Percentiles rank a stretch among this genome's conserved stretches.
phyloP scores from a whole-genome alignment of 1,140 invertebrate genomes.

The Tyrophagus putrescentiae region DNA sequence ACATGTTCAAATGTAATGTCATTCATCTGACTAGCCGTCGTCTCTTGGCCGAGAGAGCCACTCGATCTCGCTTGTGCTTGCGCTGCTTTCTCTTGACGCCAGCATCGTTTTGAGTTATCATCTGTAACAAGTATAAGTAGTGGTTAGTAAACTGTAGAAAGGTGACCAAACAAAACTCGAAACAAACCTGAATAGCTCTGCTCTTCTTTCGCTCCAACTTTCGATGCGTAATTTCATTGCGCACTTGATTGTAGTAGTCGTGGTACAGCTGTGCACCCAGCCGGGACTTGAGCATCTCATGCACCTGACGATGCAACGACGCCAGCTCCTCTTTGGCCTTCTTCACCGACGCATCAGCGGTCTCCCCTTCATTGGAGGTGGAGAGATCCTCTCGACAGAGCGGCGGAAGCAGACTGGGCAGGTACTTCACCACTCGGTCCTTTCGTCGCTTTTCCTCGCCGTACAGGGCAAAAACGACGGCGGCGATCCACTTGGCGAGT shows the following conservation, averaged over 20 bases:
- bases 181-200: slow-evolving; percentile 35
- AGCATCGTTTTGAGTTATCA: slow-evolving; percentile 55
- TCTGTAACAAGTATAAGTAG: slow-evolving; percentile 34
- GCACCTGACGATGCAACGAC: neutral
- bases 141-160: slow-evolving; percentile 1
- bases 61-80: slow-evolving; percentile 49
- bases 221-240: slow-evolving; percentile 42
- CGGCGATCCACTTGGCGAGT: slow-evolving; percentile 57
- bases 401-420: slow-evolving; percentile 45
- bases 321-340: neutral
- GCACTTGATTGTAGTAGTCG: slow-evolving; percentile 22
- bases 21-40: no score
- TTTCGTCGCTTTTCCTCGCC: slow-evolving; percentile 35
- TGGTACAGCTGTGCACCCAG: slow-evolving; percentile 13
- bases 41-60: no score
- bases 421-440: slow-evolving; percentile 39
- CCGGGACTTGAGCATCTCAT: neutral
- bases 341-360: slow-evolving; percentile 5
- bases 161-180: neutral
- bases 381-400: slow-evolving; percentile 44
- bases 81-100: slow-evolving; percentile 57
- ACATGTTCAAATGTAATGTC: no score
- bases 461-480: slow-evolving; percentile 38
- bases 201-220: slow-evolving; percentile 49
- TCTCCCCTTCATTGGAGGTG: slow-evolving; percentile 23